Evolutionary conservation across 2,888 invertebrate genomes (phyloP).

Genomic region (Linnaemya vulpina): DNA sequence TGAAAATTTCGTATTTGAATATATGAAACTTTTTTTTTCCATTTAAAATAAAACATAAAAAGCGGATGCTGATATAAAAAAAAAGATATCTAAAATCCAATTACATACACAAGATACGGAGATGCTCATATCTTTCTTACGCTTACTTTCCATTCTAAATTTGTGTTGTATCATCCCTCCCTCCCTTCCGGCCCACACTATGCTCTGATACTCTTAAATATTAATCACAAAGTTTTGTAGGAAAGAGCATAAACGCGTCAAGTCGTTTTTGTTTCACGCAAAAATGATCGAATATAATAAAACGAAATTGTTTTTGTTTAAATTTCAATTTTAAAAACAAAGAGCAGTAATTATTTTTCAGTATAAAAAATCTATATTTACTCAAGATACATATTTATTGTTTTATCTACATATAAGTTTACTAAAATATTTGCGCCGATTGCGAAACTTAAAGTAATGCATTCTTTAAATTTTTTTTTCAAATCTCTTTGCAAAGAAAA

Average conservation of each 20-base stretch:
- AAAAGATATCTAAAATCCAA: constrained; percentile 37
- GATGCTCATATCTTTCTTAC: background rate
- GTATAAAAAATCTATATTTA: constrained; percentile 43
- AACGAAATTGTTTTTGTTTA: constrained; percentile 6
- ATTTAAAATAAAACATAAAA: constrained; percentile 45
- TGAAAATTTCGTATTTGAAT: constrained; percentile 38
- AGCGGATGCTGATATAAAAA: constrained; percentile 67
- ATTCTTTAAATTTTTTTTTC: constrained; percentile 1
- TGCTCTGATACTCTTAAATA: constrained; percentile 11
- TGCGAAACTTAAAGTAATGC: constrained; percentile 21
- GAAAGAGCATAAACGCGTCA: constrained; percentile 42
- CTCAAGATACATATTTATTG: constrained; percentile 28
- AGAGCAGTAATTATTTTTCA: constrained; percentile 31
- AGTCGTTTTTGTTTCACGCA: constrained; percentile 47
- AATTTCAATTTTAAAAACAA: constrained; percentile 27
- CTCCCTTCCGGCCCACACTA: background rate
- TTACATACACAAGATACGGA: constrained; percentile 39
- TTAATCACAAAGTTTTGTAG: constrained; percentile 35
- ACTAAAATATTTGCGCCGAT: background rate
- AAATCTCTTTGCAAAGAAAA: too few species aligned
- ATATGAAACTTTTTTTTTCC: constrained; percentile 35
- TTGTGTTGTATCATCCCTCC: background rate
- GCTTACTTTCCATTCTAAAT: constrained; percentile 4
- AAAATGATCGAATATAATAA: constrained; percentile 22
- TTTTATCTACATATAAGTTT: constrained; percentile 23